Percentiles rank a stretch among this genome's conserved stretches.
Evolutionary conservation across 2,797 vertebrate species (phyloP).

Genomic region (Acrossocheilus wenchowensis): DNA sequence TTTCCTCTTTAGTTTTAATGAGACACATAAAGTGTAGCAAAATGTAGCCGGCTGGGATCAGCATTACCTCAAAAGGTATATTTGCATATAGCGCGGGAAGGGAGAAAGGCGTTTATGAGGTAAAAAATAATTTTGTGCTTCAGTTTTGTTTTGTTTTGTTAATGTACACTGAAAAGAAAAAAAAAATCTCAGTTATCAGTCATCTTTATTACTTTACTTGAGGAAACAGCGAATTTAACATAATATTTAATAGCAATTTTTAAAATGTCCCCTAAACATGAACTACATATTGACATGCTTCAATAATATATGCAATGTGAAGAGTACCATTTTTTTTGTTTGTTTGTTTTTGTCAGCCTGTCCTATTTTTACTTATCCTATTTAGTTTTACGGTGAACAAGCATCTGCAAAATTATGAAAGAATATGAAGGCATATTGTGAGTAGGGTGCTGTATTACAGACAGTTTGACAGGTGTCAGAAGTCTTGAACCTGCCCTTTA

Average conservation of each 20-base stretch:
- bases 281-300: neutral
- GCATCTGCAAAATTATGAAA: neutral
- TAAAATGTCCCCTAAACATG: neutral
- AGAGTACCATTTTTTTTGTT: neutral
- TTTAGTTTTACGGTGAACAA: neutral
- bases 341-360: neutral
- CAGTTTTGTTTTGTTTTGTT: neutral
- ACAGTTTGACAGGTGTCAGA: neutral
- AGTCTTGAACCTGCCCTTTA: neutral
- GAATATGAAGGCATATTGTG: neutral
- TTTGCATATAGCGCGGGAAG: neutral
- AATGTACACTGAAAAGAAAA: neutral
- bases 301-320: neutral
- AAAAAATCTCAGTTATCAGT: neutral
- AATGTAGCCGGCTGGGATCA: neutral
- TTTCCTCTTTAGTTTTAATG: neutral
- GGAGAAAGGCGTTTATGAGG: neutral
- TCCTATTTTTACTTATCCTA: neutral
- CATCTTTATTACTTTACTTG: neutral
- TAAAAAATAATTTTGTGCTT: neutral
- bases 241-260: neutral
- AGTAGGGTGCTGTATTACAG: neutral
- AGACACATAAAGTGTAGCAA: neutral
- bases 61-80: neutral
- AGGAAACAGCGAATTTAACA: too few relatives aligned